A percentile compares a stretch with the other conserved stretches of the same genome.
Evolutionary conservation across 2,113 vertebrate species (phyloP).

Genomic region (Indicator maculatus): DNA sequence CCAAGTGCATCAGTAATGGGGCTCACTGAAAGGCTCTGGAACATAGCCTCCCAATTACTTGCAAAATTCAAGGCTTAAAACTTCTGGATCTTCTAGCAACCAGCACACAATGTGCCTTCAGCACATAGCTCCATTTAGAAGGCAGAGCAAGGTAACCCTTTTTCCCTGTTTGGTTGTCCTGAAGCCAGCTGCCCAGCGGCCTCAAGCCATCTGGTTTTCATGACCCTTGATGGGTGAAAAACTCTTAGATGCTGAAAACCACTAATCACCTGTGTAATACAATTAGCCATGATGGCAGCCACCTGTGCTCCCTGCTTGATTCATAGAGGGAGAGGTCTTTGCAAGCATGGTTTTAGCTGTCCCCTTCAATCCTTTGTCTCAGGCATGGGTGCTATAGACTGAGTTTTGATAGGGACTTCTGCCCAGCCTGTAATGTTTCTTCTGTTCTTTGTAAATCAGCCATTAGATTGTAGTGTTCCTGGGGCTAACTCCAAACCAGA

Average conservation of each 20-base stretch:
- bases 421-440: not conserved
- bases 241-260: not conserved
- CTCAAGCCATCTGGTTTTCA: not conserved
- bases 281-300: not conserved
- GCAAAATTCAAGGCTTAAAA: not conserved
- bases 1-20: not conserved
- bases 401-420: not conserved
- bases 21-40: not conserved
- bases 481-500: not conserved
- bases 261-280: not conserved
- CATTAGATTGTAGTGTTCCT: not conserved
- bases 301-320: not conserved
- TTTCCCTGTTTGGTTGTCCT: not conserved
- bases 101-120: not conserved
- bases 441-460: not conserved
- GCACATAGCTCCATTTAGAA: not conserved
- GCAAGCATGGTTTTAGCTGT: not conserved
- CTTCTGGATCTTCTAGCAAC: not conserved
- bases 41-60: not conserved
- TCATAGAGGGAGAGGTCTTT: not conserved
- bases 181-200: not conserved
- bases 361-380: not conserved
- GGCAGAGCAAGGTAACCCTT: not conserved
- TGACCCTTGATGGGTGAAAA: not conserved
- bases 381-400: not conserved